These are phyloP conservation scores for Barypeithes pellucidus DNA, from an alignment of 2,888 invertebrate species.

Conservation along the genomic window DNA sequence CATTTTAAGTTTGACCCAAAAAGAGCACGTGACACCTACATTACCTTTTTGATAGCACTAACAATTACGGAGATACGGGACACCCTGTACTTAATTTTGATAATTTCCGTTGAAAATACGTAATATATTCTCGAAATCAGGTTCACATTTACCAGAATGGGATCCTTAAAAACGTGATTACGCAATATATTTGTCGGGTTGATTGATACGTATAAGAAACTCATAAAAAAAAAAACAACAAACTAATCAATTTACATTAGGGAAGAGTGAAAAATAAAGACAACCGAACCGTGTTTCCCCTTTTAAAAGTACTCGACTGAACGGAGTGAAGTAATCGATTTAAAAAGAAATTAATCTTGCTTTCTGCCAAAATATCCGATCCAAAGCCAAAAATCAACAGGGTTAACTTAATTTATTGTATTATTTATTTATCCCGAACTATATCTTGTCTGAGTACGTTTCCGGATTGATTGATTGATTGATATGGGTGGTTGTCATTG, in stretches of 20 bases:
- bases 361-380: conserved; percentile 8
- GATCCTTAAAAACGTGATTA: no score
- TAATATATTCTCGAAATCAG: no score
- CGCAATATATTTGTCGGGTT: no score
- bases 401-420: conserved; percentile 6
- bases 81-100: no score
- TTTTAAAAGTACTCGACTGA: conserved; percentile 2
- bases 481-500: no score
- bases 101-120: no score
- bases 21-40: no score
- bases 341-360: conserved; percentile 10
- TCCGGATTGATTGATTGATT: conserved; percentile 1
- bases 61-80: no score
- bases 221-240: not conserved
- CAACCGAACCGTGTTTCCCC: not conserved
- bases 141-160: no score
- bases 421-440: conserved; percentile 15
- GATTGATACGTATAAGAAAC: not conserved
- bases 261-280: not conserved
- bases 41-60: no score
- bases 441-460: not conserved
- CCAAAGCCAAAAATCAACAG: conserved; percentile 19
- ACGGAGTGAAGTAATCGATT: conserved; percentile 3
- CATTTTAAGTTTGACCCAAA: no score
- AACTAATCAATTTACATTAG: conserved; percentile 1